A percentile compares a stretch with the other conserved stretches of the same genome.
These are phyloP conservation scores for Chelon auratus DNA, from an alignment of 2,797 vertebrate species.

Conservation along the genomic window DNA sequence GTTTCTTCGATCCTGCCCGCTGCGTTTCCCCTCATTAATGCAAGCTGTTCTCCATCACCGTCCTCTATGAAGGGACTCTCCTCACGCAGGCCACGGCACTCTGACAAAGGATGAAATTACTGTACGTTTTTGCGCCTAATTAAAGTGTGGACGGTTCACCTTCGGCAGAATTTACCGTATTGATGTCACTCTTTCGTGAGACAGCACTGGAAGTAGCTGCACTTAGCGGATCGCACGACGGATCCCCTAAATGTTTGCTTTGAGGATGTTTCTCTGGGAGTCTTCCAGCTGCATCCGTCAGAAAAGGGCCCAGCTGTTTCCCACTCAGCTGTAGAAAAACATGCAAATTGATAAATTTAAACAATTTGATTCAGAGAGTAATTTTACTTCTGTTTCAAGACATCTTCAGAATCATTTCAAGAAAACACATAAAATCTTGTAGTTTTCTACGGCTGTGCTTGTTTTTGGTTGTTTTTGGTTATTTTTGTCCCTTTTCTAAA, in stretches of 20 bases:
- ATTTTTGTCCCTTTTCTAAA: no score
- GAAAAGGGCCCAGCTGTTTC: conserved; percentile 51
- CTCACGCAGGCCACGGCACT: conserved; percentile 69
- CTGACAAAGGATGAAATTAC: conserved; percentile 77
- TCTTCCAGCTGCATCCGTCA: conserved; percentile 68
- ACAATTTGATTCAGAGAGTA: no score
- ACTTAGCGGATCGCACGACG: conserved; percentile 60
- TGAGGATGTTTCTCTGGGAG: conserved; percentile 64
- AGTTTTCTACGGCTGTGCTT: no score
- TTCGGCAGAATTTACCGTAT: conserved; percentile 51
- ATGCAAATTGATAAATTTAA: no score
- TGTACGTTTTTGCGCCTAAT: conserved; percentile 79
- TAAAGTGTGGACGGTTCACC: conserved; percentile 69
- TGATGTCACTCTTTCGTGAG: conserved; percentile 61
- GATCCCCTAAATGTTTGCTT: conserved; percentile 58
- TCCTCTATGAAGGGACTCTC: conserved; percentile 71
- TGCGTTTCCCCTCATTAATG: conserved; percentile 85
- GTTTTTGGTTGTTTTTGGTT: no score
- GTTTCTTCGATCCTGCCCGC: conserved; percentile 79
- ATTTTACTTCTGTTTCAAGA: no score
- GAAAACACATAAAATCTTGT: no score
- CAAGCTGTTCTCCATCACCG: conserved; percentile 73
- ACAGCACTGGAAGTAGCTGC: conserved; percentile 42
- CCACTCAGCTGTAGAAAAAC: conserved; percentile 12
- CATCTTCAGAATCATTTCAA: no score